These are phyloP conservation scores for Erinaceus europaeus DNA, from an alignment of 2,113 vertebrate genomes.

Conservation along the genomic window DNA sequence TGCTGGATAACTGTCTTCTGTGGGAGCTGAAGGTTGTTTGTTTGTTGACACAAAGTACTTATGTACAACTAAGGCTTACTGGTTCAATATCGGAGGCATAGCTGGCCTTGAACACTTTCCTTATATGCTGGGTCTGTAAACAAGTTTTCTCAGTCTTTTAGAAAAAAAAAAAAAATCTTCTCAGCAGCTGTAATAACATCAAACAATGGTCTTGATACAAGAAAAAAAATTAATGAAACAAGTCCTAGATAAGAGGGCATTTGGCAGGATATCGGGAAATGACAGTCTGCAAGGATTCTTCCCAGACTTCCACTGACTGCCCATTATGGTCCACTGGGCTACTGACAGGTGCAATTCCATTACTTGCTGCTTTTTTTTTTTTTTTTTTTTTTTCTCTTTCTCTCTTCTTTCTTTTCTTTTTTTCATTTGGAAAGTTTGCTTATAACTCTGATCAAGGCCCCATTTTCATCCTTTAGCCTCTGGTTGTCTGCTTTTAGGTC, in stretches of 20 bases:
- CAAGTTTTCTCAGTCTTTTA: slow-evolving; percentile 90
- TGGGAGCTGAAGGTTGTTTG: slow-evolving; percentile 91
- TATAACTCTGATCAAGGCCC: slow-evolving; percentile 96
- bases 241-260: slow-evolving; percentile 84
- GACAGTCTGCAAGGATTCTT: slow-evolving; percentile 82
- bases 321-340: slow-evolving; percentile 85
- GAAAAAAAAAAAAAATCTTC: slow-evolving; percentile 79
- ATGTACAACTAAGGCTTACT: slow-evolving; percentile 99
- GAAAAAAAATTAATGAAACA: slow-evolving; percentile 71
- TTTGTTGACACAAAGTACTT: slow-evolving; percentile 90
- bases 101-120: slow-evolving; percentile 90
- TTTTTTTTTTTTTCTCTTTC: slow-evolving; percentile 79
- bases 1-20: slow-evolving; percentile 91
- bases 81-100: slow-evolving; percentile 97
- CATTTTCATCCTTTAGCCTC: slow-evolving; percentile 99
- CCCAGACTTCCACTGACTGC: slow-evolving; percentile 82
- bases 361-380: slow-evolving; percentile 83
- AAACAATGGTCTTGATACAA: slow-evolving; percentile 86
- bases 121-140: slow-evolving; percentile 92
- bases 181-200: slow-evolving; percentile 89
- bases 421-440: slow-evolving; percentile 96
- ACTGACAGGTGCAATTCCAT: slow-evolving; percentile 92
- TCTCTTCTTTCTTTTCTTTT: slow-evolving; percentile 81
- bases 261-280: slow-evolving; percentile 87
- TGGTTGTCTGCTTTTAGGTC: slow-evolving; percentile 99